phyloP scores from a whole-genome alignment of 2,113 vertebrate genomes.

The Eudyptes chrysolophus region DNA sequence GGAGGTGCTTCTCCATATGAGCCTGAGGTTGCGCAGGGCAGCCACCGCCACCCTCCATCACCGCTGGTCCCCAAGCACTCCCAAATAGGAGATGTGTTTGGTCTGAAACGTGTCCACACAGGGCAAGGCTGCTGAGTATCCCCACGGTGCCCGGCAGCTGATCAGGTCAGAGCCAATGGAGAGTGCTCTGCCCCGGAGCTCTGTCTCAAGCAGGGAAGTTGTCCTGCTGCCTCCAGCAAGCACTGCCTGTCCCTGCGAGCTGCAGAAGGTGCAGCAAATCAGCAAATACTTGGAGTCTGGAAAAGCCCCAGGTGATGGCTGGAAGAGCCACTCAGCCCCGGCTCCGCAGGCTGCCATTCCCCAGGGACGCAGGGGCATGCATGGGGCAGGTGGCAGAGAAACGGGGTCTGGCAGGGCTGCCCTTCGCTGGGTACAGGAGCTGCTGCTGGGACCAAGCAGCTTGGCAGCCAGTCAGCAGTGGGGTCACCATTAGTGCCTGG shows the following conservation, averaged over 20 bases:
- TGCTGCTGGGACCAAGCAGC: neutral
- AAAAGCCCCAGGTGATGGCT: neutral
- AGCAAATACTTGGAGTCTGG: neutral
- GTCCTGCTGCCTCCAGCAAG: neutral
- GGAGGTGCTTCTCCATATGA: neutral
- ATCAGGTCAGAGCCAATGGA: neutral
- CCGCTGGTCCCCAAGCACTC: neutral
- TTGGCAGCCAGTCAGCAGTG: neutral
- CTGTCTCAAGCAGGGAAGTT: neutral
- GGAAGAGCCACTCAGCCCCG: neutral
- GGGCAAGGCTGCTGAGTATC: neutral
- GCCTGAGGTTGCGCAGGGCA: neutral
- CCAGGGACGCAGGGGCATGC: rapidly evolving
- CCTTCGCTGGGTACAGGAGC: neutral
- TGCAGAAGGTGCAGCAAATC: neutral
- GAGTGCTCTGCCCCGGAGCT: rapidly evolving
- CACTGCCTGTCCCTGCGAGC: neutral
- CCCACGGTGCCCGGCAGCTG: neutral
- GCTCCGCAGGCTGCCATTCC: too few species aligned
- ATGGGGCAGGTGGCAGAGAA: neutral
- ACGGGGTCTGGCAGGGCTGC: neutral
- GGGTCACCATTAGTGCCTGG: neutral
- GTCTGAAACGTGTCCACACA: neutral
- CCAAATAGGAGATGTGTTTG: neutral
- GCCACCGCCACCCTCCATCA: neutral